phyloP scores from a whole-genome alignment of 2,888 invertebrate species.

The Digitonthophagus gazella region DNA sequence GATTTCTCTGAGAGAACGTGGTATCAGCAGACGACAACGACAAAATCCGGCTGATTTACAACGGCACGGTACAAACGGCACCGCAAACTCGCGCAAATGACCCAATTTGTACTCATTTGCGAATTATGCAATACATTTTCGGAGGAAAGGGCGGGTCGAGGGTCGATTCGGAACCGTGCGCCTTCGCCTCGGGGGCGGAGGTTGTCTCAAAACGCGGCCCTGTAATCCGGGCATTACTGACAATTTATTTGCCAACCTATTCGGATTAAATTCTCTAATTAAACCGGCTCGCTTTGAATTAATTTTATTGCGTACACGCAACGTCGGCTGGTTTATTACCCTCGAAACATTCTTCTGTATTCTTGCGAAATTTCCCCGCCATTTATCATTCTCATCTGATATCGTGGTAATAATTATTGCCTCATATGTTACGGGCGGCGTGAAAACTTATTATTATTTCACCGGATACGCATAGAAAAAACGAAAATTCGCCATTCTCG shows the following conservation, averaged over 20 bases:
- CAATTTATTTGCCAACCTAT: constrained; percentile 15
- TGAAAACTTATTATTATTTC: not conserved
- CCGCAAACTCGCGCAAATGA: constrained; percentile 14
- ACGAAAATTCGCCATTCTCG: not conserved
- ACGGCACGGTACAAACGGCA: constrained; percentile 7
- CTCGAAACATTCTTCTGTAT: too few relatives aligned
- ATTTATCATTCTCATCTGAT: not conserved
- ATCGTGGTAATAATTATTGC: not conserved
- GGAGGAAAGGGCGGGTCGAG: constrained; percentile 3
- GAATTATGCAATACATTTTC: constrained; percentile 16
- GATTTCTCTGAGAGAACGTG: not conserved
- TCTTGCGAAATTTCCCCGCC: not conserved
- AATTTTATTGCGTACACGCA: constrained; percentile 13
- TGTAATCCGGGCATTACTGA: constrained; percentile 15
- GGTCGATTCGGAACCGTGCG: constrained; percentile 1
- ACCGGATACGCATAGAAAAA: not conserved
- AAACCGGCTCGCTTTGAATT: constrained; percentile 11
- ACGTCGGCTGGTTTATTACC: too few relatives aligned
- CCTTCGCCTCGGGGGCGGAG: not conserved
- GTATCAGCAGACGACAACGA: constrained; percentile 3
- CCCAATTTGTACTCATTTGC: constrained; percentile 17
- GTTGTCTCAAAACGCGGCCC: constrained; percentile 7
- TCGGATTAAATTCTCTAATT: constrained; percentile 16
- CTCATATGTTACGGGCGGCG: not conserved
- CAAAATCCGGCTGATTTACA: constrained; percentile 10